Evolutionary conservation across 2,113 vertebrate species (phyloP).

Genomic region (Apteryx mantelli): DNA sequence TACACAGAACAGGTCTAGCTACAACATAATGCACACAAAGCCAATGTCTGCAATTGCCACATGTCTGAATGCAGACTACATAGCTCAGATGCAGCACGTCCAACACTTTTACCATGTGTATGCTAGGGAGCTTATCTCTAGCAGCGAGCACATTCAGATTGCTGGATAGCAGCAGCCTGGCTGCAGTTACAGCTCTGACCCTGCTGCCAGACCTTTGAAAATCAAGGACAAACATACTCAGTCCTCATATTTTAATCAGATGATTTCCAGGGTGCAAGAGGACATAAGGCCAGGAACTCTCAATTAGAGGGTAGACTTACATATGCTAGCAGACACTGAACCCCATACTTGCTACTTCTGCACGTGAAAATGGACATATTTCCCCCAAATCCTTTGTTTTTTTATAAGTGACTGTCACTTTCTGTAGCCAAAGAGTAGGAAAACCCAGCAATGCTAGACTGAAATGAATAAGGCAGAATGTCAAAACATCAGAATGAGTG

Average conservation of each 20-base stretch:
- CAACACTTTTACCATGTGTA: accelerated
- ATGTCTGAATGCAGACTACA: not conserved
- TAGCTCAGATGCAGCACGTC: accelerated
- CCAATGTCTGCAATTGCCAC: not conserved
- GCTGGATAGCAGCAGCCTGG: not conserved
- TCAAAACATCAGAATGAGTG: constrained; percentile 24
- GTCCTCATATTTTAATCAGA: not conserved
- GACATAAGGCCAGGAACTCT: not conserved
- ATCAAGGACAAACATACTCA: not conserved
- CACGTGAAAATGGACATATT: not conserved
- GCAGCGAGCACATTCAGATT: not conserved
- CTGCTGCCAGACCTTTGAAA: not conserved
- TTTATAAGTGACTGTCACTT: not conserved
- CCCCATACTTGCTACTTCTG: not conserved
- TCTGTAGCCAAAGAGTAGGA: constrained; percentile 5
- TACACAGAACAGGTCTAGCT: not conserved
- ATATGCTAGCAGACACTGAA: not conserved
- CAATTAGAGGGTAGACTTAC: not conserved
- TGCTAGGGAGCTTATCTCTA: accelerated
- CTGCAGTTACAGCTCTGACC: not conserved
- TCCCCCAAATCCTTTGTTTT: not conserved
- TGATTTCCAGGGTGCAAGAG: not conserved
- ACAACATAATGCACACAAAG: not conserved
- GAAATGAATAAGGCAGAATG: not conserved
- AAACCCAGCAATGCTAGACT: not conserved